Evolutionary conservation across 2,113 vertebrate species (phyloP).

Genomic region (Vidua chalybeata): DNA sequence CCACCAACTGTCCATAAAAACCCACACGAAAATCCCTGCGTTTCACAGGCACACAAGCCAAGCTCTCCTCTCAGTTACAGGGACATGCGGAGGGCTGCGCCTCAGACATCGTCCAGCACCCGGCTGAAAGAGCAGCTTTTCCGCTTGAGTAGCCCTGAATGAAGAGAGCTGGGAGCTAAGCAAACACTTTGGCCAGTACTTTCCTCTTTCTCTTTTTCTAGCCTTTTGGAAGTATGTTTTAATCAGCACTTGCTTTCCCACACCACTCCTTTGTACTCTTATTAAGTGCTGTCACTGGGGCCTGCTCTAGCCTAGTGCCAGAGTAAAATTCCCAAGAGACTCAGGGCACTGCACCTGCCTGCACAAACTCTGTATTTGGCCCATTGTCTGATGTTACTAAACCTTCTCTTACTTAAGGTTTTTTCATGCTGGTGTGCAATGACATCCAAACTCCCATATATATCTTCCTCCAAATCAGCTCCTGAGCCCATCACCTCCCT

Average conservation of each 20-base stretch:
- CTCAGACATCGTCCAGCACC: neutral
- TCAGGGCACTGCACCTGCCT: neutral
- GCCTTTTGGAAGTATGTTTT: conserved; percentile 40
- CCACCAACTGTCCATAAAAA: conserved; percentile 16
- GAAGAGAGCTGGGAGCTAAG: conserved; percentile 42
- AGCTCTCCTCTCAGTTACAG: conserved; percentile 59
- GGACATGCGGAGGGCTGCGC: neutral
- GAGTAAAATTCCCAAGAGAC: neutral
- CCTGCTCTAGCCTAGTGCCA: neutral
- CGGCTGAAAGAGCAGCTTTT: conserved; percentile 49
- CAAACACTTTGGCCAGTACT: conserved; percentile 47
- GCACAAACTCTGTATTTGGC: neutral
- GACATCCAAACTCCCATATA: neutral
- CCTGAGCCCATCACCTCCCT: neutral
- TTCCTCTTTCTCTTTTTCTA: conserved; percentile 10
- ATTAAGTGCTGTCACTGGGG: neutral
- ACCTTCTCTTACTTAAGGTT: neutral
- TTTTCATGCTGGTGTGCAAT: neutral
- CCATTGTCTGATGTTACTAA: neutral
- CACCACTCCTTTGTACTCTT: conserved; percentile 14
- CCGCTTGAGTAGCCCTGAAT: conserved; percentile 44
- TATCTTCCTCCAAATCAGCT: neutral
- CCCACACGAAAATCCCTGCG: neutral
- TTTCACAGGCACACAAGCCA: neutral
- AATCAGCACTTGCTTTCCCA: conserved; percentile 54